Evolutionary conservation across 2,797 vertebrate species (phyloP), one percentile per base, ranked within the genome.

Genomic region (Pelobates cultripes): DNA sequence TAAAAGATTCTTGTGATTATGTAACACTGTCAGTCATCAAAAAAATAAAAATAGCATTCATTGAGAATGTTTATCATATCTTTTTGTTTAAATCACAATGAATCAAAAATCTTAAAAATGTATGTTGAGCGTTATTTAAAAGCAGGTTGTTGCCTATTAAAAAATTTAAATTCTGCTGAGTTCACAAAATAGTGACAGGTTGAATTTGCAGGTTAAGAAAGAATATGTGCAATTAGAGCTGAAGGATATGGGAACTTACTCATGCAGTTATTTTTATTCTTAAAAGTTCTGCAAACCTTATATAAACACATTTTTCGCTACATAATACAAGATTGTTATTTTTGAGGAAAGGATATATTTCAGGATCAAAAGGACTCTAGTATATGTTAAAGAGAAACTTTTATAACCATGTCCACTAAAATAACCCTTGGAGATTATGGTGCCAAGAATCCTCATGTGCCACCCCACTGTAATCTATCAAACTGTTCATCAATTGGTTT

Each of bases 21-120:
- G 60, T 78, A 73, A 77, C 80, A 82, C 68, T 60, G 68, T 66
- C 75, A 73, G 67, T 72, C 69, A 60, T 8, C 0, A 41, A 13
- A 17, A 44, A 57, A 43, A 47, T 61, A 77, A 75, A 71, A 77
- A 17, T 17, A 28, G 43, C 68, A 6, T 77, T 73, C 17, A 15
- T 75, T 51, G 68, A 63, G 43, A 70, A 78, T 73, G 51, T 73
- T 78, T 78, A 73, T 64, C 69, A 57, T 3, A 64, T 40, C 77
- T 47, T 47, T 72, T 28, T 79, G 77, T 79, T 79, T 64, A 79
- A 64, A n/a, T 13, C 77, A 63, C 77, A 72, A 15, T 69, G 70
- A 78, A 77, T 42, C 17, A 68, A 77, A 77, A 77, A 42, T 9
- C 6, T 28, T 44, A 55, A 73, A 69, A 73, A 73, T 73, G 78